These are phyloP conservation scores for Theropithecus gelada DNA, from an alignment of 2,113 vertebrate species.

Conservation along the genomic window DNA sequence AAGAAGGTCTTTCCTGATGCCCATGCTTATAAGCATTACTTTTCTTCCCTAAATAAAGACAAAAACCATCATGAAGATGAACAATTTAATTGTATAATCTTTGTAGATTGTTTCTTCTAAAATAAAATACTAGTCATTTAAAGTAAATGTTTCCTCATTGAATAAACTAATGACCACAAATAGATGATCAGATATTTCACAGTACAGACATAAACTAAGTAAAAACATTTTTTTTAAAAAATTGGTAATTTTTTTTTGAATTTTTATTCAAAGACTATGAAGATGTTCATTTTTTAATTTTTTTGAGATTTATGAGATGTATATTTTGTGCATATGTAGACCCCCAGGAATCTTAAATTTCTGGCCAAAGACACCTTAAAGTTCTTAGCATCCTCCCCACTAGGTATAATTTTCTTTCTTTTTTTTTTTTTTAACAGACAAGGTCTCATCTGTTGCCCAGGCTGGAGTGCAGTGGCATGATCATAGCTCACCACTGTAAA, in stretches of 20 bases:
- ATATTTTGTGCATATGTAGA: no score
- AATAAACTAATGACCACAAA: neutral
- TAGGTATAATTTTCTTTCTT: no score
- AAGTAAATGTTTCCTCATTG: neutral
- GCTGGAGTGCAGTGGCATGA: no score
- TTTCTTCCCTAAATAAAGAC: neutral
- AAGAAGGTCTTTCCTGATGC: neutral
- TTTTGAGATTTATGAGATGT: no score
- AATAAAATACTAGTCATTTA: neutral
- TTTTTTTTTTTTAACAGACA: no score
- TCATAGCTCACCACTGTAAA: no score
- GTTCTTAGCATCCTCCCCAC: no score
- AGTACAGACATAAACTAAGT: neutral
- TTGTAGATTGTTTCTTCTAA: neutral
- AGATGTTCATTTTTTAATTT: no score
- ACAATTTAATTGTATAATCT: neutral
- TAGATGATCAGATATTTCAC: neutral
- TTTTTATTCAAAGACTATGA: no score
- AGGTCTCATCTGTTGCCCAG: no score
- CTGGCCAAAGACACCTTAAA: no score
- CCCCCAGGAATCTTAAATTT: no score
- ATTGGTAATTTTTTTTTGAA: neutral
- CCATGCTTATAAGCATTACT: neutral
- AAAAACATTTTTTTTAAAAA: neutral
- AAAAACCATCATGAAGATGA: neutral